Evolutionary conservation across 2,888 invertebrate species (phyloP).

Genomic region (Drosophila monieri): DNA sequence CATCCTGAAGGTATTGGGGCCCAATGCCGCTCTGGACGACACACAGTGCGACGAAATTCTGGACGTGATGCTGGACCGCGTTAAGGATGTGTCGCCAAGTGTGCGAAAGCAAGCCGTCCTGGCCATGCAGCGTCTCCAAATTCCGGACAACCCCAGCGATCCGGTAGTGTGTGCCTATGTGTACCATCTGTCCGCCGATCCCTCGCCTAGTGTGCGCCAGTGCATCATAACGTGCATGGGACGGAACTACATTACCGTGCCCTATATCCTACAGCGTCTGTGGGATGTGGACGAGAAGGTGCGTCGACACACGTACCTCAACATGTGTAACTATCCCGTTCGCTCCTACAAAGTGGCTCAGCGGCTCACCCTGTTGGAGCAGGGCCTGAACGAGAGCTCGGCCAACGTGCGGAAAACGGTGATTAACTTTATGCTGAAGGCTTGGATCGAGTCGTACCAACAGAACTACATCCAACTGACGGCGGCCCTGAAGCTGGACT

Average conservation of each 20-base stretch:
- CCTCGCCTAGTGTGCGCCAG: slow-evolving; percentile 89
- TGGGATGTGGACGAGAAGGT: slow-evolving; percentile 92
- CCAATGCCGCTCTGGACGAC: slow-evolving; percentile 91
- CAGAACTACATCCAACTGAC: slow-evolving; percentile 90
- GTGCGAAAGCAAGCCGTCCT: slow-evolving; percentile 92
- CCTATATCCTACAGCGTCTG: slow-evolving; percentile 88
- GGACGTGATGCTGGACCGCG: slow-evolving; percentile 87
- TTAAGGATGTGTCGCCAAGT: slow-evolving; percentile 89
- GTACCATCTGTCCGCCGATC: slow-evolving; percentile 90
- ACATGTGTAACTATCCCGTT: slow-evolving; percentile 84
- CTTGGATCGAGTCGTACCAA: slow-evolving; percentile 90
- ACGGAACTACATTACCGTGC: slow-evolving; percentile 88
- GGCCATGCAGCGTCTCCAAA: slow-evolving; percentile 91
- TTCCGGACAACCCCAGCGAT: slow-evolving; percentile 90
- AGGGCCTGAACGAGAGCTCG: slow-evolving; percentile 87
- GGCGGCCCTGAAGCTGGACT: slow-evolving; percentile 90
- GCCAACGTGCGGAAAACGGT: slow-evolving; percentile 85
- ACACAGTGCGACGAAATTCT: slow-evolving; percentile 89
- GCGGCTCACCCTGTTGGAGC: slow-evolving; percentile 86
- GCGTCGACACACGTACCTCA: slow-evolving; percentile 85
- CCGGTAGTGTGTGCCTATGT: slow-evolving; percentile 89
- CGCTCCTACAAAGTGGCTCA: slow-evolving; percentile 87
- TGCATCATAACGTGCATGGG: slow-evolving; percentile 90
- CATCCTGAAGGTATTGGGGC: slow-evolving; percentile 89
- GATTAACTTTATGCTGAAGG: slow-evolving; percentile 86